phyloP scores from a whole-genome alignment of 2,113 vertebrate genomes.

The Limanda limanda region DNA sequence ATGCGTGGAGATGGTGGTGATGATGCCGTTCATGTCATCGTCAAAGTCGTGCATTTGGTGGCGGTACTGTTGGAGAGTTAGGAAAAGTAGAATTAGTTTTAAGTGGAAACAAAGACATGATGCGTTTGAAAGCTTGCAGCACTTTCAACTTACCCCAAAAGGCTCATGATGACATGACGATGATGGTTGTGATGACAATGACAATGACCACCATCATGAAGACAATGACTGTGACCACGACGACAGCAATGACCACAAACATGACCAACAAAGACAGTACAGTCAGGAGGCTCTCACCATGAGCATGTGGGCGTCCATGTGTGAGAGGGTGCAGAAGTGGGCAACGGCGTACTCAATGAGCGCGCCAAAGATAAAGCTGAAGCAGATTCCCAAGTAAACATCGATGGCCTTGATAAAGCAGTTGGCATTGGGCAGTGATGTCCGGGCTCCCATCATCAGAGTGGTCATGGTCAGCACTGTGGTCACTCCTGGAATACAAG shows the following conservation, averaged over 20 bases:
- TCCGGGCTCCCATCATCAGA: conserved; percentile 91
- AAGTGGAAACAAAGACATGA: background rate
- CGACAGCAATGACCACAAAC: conserved; percentile 19
- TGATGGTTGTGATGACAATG: conserved; percentile 14
- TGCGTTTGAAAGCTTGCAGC: background rate
- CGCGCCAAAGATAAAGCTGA: conserved; percentile 92
- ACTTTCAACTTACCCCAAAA: conserved; percentile 29
- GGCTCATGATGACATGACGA: conserved; percentile 1
- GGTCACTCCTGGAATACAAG: conserved; percentile 84
- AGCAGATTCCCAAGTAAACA: conserved; percentile 91
- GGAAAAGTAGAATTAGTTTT: background rate
- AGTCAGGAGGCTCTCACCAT: conserved; percentile 75
- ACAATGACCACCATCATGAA: conserved; percentile 23
- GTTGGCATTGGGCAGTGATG: conserved; percentile 90
- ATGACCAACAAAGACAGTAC: background rate
- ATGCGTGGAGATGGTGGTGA: conserved; percentile 83
- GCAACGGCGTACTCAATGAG: conserved; percentile 91
- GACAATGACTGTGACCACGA: conserved; percentile 22
- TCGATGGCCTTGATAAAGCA: conserved; percentile 94
- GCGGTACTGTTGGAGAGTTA: conserved; percentile 68
- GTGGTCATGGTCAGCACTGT: conserved; percentile 93
- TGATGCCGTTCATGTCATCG: conserved; percentile 85
- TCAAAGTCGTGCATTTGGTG: conserved; percentile 82
- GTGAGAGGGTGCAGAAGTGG: conserved; percentile 89
- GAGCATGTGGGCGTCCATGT: conserved; percentile 75